These are phyloP conservation scores for Paramormyrops kingsleyae DNA, from an alignment of 2,113 vertebrate species.

Conservation along the genomic window DNA sequence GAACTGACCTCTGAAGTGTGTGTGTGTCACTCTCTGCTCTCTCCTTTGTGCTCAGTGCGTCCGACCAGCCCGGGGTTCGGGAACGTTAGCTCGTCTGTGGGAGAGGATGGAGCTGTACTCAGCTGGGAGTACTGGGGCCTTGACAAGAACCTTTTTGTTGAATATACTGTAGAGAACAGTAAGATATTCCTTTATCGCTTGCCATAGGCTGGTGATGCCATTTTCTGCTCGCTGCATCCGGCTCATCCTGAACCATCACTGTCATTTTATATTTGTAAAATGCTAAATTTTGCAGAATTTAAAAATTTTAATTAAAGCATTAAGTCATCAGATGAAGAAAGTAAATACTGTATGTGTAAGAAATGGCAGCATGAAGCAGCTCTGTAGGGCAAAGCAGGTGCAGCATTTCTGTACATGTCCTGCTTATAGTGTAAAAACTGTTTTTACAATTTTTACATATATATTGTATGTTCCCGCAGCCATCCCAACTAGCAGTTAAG, in stretches of 20 bases:
- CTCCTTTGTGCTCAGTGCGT: slow-evolving; percentile 67
- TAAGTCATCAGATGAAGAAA: not conserved
- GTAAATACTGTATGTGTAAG: not conserved
- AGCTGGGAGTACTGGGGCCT: slow-evolving; percentile 90
- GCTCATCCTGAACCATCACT: not conserved
- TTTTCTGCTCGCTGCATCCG: not conserved
- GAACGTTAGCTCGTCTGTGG: slow-evolving; percentile 73
- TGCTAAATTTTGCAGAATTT: not conserved
- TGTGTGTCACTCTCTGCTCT: slow-evolving; percentile 50
- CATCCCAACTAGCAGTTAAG: not conserved
- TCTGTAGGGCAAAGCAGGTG: not conserved
- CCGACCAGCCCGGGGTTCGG: slow-evolving; percentile 73
- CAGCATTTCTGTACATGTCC: not conserved
- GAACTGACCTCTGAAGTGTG: slow-evolving; percentile 18
- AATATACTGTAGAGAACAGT: slow-evolving; percentile 92
- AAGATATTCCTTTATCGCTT: slow-evolving; percentile 65
- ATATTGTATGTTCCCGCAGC: not conserved
- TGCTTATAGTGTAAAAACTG: not conserved
- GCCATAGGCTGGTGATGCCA: not conserved
- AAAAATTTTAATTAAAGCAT: not conserved
- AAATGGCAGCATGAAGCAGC: not conserved
- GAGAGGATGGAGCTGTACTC: slow-evolving; percentile 79
- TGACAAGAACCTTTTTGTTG: slow-evolving; percentile 85
- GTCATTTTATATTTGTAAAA: not conserved
- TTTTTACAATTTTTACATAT: not conserved